Conservation (phyloP, 2,113 vertebrate genomes). For the Lamprotornis superbus region DNA sequence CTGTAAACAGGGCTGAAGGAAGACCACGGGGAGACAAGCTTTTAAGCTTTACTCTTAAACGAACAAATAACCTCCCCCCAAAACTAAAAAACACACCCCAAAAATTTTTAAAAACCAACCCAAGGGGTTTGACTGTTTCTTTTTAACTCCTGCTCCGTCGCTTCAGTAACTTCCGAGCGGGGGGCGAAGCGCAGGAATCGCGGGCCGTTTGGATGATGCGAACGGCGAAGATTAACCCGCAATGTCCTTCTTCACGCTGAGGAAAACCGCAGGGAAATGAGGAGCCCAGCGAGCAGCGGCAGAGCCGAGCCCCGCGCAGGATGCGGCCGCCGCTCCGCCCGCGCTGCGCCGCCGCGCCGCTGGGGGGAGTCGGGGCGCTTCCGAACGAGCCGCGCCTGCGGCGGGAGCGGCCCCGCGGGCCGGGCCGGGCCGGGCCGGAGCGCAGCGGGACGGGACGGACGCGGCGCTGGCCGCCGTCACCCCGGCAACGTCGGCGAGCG, state of each 20-base stretch:
- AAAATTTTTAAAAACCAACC: background rate
- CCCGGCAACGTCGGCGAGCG: background rate
- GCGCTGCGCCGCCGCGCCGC: slow-evolving; percentile 23
- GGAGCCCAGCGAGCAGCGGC: fast-evolving
- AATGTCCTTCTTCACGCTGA: fast-evolving
- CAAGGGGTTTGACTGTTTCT: background rate
- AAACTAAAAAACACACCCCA: background rate
- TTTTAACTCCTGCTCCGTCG: background rate
- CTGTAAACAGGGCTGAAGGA: background rate
- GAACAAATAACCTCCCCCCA: background rate
- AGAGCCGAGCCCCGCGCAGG: background rate
- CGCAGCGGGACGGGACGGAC: background rate
- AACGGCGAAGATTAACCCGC: background rate
- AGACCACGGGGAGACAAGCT: background rate
- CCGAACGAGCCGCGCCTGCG: background rate
- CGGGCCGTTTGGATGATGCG: fast-evolving
- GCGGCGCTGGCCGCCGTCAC: background rate
- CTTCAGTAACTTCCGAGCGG: background rate
- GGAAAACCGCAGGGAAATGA: fast-evolving
- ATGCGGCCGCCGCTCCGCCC: background rate
- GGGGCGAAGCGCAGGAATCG: background rate
- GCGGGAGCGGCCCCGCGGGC: too few species aligned
- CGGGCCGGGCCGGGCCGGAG: too few species aligned
- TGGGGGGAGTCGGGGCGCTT: background rate
- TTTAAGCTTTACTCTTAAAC: background rate